These are phyloP conservation scores for Sylvicapra grimmia DNA, from an alignment of 2,113 vertebrate species.

Conservation along the genomic window DNA sequence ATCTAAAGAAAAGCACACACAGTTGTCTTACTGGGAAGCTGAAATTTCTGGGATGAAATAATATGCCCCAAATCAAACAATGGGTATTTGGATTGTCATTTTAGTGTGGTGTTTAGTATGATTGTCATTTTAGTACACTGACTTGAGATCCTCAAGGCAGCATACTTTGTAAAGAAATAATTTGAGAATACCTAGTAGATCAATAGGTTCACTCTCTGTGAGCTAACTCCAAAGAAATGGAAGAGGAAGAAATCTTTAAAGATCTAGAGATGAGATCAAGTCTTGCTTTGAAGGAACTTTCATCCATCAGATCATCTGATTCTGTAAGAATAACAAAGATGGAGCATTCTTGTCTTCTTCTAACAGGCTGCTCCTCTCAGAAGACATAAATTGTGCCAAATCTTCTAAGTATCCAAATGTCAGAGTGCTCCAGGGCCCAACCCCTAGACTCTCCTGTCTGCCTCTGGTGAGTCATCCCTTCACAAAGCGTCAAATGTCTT, in stretches of 20 bases:
- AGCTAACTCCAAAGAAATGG: neutral
- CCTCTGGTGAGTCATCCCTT: neutral
- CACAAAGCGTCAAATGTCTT: neutral
- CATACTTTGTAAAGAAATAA: neutral
- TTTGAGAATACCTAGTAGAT: neutral
- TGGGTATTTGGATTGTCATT: neutral
- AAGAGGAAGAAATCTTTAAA: neutral
- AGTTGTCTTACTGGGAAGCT: neutral
- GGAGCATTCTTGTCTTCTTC: neutral
- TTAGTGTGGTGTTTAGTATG: neutral
- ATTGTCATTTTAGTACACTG: neutral
- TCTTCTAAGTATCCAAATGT: neutral
- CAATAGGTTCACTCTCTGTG: neutral
- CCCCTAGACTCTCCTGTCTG: neutral
- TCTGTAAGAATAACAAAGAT: neutral
- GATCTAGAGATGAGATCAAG: neutral
- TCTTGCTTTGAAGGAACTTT: conserved; percentile 13
- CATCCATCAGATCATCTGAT: neutral
- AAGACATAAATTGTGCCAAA: neutral
- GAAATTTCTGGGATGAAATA: neutral
- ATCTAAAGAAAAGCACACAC: neutral
- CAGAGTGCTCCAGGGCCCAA: neutral
- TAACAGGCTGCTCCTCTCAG: neutral
- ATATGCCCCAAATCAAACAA: neutral
- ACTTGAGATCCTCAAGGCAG: neutral